Percentiles rank a stretch among this genome's conserved stretches.
These are phyloP conservation scores for Oryzias woworae DNA, from an alignment of 2,113 vertebrate species.

Conservation along the genomic window DNA sequence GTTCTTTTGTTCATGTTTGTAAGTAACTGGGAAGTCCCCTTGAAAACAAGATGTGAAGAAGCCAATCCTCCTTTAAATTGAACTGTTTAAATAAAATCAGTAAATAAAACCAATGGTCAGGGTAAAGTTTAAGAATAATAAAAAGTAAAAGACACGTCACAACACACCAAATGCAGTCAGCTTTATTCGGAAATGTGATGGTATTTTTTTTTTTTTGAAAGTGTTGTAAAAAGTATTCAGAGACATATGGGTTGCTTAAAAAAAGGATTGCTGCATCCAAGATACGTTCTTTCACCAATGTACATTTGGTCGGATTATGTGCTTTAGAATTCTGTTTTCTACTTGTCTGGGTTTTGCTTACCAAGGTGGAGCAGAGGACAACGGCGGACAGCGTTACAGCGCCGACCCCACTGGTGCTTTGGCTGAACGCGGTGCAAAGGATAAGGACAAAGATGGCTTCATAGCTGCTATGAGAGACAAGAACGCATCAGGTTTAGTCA, in stretches of 20 bases:
- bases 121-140: no score
- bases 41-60: no score
- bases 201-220: no score
- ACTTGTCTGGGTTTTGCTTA: constrained; percentile 10
- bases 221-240: not conserved
- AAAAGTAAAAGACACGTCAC: no score
- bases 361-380: constrained; percentile 80
- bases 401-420: constrained; percentile 91
- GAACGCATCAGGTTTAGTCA: constrained; percentile 83
- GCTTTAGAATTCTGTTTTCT: not conserved
- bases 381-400: constrained; percentile 91
- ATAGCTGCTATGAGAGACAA: constrained; percentile 90
- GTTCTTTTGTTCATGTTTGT: no score
- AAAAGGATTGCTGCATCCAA: not conserved
- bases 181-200: no score
- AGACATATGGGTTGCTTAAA: not conserved
- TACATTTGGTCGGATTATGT: not conserved
- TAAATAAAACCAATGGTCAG: no score
- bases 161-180: no score
- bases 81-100: no score
- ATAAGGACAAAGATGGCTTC: constrained; percentile 88
- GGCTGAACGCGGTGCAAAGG: constrained; percentile 80
- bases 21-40: no score
- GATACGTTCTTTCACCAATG: not conserved
- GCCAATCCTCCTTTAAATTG: no score